Base-by-base conservation (phyloP, 2,888 invertebrate genomes). In the Dolichomitus sp. region DNA sequence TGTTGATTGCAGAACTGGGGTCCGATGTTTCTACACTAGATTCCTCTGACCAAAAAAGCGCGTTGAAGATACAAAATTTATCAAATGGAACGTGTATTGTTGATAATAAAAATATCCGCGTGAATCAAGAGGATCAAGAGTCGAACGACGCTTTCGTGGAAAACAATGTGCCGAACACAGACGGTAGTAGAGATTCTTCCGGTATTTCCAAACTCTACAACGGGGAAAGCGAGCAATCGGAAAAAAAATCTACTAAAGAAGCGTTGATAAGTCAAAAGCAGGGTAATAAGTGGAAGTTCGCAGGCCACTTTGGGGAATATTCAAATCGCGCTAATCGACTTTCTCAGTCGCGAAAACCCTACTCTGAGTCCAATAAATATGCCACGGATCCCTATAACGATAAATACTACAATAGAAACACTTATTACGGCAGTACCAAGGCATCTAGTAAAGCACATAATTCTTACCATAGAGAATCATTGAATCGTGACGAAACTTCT, bases 1-100 rank as follows among this genome's bases (percentile, higher is more conserved):
- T 81, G 79, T 82, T 85, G 78, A 77, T 86, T 83, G 69, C 86
- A 87, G 86, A 86, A 70, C 54, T 42, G 66, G 80, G 73, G 75
- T 65, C 82, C 30, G 84, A 82, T 45, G 75, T 82, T 74, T 12
- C 70, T 80, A 52, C 82, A 45, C 65, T 65, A 76, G 77, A 69
- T 70, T 73, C n/a, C 17, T 73, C 50, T 72, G 73, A 81, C 52
- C 65, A 14, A 59, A 63, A 73, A 23, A 80, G 11, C 30, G 12
- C 48, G 65, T 63, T 65, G 54, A 63, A 37, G 27, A 57, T 27
- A 50, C 48, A 73, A 69, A 74, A 40, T 6, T 45, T 82, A n/a
- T 57, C 78, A 9, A 80, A 84, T 37, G 79, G 80, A 73, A 63
- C 33, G 7, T 63, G n/a, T 63, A 17, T 57, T 9, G 50, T 57